These are phyloP conservation scores for Tragelaphus buxtoni DNA, from an alignment of 2,113 vertebrate species.

Conservation along the genomic window DNA sequence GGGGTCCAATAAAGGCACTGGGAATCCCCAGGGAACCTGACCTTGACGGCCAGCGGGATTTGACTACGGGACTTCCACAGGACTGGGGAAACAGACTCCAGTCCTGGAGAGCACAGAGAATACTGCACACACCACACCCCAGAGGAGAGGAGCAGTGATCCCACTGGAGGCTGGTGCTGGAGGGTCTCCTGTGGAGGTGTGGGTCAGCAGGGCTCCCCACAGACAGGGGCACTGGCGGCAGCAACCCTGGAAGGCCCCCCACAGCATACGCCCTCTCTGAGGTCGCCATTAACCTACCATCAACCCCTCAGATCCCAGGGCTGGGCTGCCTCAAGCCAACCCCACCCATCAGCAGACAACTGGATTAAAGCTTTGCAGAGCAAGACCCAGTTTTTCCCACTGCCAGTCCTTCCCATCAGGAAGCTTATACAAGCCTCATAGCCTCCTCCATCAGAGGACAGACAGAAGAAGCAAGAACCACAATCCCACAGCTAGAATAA, in stretches of 20 bases:
- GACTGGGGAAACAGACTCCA: not conserved
- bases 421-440: not conserved
- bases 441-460: not conserved
- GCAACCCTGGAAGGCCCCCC: not conserved
- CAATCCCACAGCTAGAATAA: not conserved
- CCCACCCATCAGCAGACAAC: not conserved
- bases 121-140: not conserved
- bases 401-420: not conserved
- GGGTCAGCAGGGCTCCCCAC: not conserved
- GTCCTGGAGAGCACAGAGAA: not conserved
- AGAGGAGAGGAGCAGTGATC: not conserved
- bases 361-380: not conserved
- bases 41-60: not conserved
- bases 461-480: not conserved
- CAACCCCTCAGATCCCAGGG: not conserved
- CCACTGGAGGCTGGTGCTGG: not conserved
- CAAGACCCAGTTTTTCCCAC: not conserved
- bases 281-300: not conserved
- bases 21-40: not conserved
- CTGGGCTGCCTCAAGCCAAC: not conserved
- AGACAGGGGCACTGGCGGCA: not conserved
- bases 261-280: not conserved
- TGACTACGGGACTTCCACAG: not conserved
- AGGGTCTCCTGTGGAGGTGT: not conserved
- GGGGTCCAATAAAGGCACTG: not conserved